Evolutionary conservation across 2,888 invertebrate species (phyloP).

Genomic region (Tetragonisca angustula): DNA sequence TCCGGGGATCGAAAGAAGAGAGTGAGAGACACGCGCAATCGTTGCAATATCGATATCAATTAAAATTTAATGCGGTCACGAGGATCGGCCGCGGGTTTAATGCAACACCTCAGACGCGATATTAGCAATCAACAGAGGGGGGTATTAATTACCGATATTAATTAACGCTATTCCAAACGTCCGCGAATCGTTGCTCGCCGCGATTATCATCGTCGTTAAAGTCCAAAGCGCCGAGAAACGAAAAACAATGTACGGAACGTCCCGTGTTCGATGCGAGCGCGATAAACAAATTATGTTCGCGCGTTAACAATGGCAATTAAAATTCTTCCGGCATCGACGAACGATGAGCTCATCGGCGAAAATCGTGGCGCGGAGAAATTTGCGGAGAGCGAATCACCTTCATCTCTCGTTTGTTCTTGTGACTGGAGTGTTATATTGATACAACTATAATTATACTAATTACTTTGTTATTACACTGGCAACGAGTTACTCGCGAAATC

Average conservation of each 20-base stretch:
- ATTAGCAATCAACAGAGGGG: conserved; percentile 15
- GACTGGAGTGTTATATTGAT: too few relatives aligned
- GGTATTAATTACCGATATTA: conserved; percentile 41
- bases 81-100: conserved; percentile 20
- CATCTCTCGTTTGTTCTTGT: too few relatives aligned
- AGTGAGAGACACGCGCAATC: neutral
- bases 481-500: too few relatives aligned
- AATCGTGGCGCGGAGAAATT: too few relatives aligned
- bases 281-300: neutral
- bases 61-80: conserved; percentile 37
- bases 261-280: neutral
- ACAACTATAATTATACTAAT: too few relatives aligned
- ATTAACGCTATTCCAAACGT: conserved; percentile 24
- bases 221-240: neutral
- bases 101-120: conserved; percentile 40
- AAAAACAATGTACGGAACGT: too few relatives aligned
- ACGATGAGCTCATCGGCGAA: neutral
- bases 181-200: neutral
- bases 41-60: conserved; percentile 32
- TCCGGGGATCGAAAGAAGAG: neutral
- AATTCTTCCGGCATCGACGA: neutral
- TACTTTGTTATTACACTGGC: too few relatives aligned
- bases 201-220: conserved; percentile 9
- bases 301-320: neutral
- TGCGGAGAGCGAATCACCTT: too few relatives aligned